phyloP scores from a whole-genome alignment of 2,113 vertebrate species.

The Mesitornis unicolor region DNA sequence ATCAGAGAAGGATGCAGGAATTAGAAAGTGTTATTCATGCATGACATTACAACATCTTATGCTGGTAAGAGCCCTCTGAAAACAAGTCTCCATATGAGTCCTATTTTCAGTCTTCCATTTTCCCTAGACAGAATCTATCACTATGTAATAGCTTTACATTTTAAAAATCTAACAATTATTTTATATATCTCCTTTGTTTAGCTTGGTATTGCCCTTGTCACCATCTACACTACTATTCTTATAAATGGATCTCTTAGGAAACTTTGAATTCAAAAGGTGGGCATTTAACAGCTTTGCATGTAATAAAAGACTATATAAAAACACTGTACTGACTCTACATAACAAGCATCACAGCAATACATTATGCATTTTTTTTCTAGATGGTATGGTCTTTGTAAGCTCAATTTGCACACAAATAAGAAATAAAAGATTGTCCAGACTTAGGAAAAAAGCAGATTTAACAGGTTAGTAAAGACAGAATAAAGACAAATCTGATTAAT shows the following conservation, averaged over 20 bases:
- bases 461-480: not conserved
- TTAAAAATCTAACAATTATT: not conserved
- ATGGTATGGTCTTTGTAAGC: not conserved
- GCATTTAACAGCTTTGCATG: not conserved
- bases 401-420: not conserved
- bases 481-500: not conserved
- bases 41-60: not conserved
- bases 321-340: not conserved
- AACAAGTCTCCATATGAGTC: not conserved
- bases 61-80: not conserved
- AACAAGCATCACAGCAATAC: not conserved
- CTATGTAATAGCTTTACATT: not conserved
- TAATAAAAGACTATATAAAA: not conserved
- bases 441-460: not conserved
- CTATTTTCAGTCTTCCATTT: not conserved
- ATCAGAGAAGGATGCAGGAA: not conserved
- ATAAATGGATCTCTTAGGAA: conserved; percentile 1
- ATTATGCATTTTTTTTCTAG: not conserved
- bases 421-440: not conserved
- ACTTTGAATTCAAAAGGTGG: not conserved
- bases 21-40: not conserved
- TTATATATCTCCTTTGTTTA: not conserved
- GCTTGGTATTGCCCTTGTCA: not conserved
- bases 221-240: not conserved
- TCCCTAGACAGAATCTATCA: not conserved